Percentiles rank a stretch among this genome's conserved stretches.
phyloP scores from a whole-genome alignment of 2,888 invertebrate genomes.

The Drosophila quinaria region DNA sequence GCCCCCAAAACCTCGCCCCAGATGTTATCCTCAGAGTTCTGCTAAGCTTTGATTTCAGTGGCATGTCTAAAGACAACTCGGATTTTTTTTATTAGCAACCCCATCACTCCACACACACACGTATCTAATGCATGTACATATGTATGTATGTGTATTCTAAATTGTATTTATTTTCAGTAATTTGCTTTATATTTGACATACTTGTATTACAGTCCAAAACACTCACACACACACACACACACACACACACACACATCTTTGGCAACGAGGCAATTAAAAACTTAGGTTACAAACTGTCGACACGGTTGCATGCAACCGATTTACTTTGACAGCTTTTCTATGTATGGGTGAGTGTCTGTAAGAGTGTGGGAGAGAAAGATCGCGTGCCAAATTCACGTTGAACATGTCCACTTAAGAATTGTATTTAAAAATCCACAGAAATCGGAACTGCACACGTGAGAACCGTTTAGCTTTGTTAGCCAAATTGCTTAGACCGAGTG shows the following conservation, averaged over 20 bases:
- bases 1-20: constrained; percentile 12
- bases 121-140: constrained; percentile 17
- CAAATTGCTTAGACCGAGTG: constrained; percentile 37
- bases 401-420: constrained; percentile 67
- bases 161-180: constrained; percentile 79
- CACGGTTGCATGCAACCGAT: constrained; percentile 72
- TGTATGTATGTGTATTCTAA: constrained; percentile 53
- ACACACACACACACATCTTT: constrained; percentile 18
- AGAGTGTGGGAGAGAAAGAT: constrained; percentile 17
- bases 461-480: constrained; percentile 57
- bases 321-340: constrained; percentile 42
- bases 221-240: constrained; percentile 13
- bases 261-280: constrained; percentile 71
- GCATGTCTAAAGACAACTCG: constrained; percentile 76
- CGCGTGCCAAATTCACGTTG: constrained; percentile 61
- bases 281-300: constrained; percentile 77
- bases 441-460: constrained; percentile 49
- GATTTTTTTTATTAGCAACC: constrained; percentile 32
- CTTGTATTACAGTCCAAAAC: constrained; percentile 14
- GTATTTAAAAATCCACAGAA: constrained; percentile 58
- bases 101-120: constrained; percentile 10
- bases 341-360: constrained; percentile 9
- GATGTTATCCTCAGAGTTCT: constrained; percentile 26
- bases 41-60: constrained; percentile 60
- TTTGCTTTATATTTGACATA: constrained; percentile 56